Conservation (phyloP, 2,888 invertebrate genomes). For the Diarsia mendica region DNA sequence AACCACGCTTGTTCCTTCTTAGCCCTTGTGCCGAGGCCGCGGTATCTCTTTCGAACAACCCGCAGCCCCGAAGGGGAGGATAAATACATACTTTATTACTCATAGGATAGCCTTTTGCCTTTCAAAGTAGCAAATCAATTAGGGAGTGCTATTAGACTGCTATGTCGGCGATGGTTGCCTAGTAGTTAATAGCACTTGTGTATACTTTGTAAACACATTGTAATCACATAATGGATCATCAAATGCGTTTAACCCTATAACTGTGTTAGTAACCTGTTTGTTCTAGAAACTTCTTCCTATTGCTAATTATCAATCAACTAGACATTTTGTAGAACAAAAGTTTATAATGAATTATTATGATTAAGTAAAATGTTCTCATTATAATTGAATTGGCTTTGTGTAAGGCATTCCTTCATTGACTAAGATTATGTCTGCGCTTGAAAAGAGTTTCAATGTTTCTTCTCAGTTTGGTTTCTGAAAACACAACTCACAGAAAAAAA, state of each 20-base stretch:
- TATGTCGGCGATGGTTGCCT: conserved; percentile 14
- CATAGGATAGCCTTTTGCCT: not conserved
- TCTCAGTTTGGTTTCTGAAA: too few species aligned
- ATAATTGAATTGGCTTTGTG: not conserved
- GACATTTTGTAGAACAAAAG: not conserved
- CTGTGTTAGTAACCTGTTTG: conserved; percentile 1
- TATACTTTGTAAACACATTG: conserved; percentile 42
- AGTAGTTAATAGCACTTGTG: conserved; percentile 2
- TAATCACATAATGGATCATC: conserved; percentile 21
- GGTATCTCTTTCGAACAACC: too few species aligned
- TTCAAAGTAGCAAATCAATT: conserved; percentile 25
- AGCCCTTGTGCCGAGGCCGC: too few species aligned
- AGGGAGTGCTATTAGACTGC: conserved; percentile 7
- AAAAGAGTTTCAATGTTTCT: too few species aligned
- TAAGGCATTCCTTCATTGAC: too few species aligned
- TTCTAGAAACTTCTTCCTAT: conserved; percentile 17
- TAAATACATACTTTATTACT: too few species aligned
- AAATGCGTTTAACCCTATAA: conserved; percentile 11
- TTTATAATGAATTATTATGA: not conserved
- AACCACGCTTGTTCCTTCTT: too few species aligned
- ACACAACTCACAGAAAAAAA: too few species aligned
- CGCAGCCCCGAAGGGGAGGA: too few species aligned
- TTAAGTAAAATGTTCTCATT: not conserved
- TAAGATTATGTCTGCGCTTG: too few species aligned
- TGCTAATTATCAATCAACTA: not conserved